Base-by-base conservation (phyloP, 2,113 vertebrate species). In the Rhinopomastus cyanomelas region DNA sequence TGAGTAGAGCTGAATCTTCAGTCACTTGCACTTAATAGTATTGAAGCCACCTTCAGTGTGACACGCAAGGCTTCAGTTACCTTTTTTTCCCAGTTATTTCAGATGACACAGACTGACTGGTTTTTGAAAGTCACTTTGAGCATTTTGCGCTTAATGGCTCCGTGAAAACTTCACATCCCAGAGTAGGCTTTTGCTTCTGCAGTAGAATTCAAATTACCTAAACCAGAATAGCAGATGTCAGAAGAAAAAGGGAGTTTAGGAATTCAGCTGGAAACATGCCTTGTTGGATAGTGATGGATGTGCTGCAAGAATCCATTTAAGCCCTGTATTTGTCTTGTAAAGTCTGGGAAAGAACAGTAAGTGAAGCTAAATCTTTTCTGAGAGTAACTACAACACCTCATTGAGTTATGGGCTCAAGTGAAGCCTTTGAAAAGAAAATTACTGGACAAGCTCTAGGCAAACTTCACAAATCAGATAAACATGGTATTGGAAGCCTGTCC, bases 1-100 rank as follows among this genome's bases (percentile, higher is more conserved):
- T 95, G 94, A 88, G 94, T 90, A 95, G 84, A 90, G 82, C 67
- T 95, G 93, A 51, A 52, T 77, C 68, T 91, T 77, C 51, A 80
- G 4, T 14, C 84, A 53, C 48, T 62, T 66, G 16, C 7, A 15
- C 77, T 78, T 76, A 30, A 11, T 84, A 57, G 17, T 72, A 3
- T 65, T 81, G 44, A 27, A 75, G 25, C 53, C 52, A 13, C 8
- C 17, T 83, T 91, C 20, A 59, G 23, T n/a, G 7, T 29, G 34
- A 52, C 56, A 16, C 17, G 16, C 56, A 75, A 86, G 57, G 83
- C 30, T 88, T 74, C 55, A 26, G 53, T 39, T 67, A 23, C 32
- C 17, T 1, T 0, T 55, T 81, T 30, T 44, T 92, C 46, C 19
- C 53, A 53, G 16, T 59, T 80, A 1, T 7, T 89, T 11, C 14